These are phyloP conservation scores for Mercenaria mercenaria DNA, from an alignment of 1,140 invertebrate genomes.

Conservation along the genomic window DNA sequence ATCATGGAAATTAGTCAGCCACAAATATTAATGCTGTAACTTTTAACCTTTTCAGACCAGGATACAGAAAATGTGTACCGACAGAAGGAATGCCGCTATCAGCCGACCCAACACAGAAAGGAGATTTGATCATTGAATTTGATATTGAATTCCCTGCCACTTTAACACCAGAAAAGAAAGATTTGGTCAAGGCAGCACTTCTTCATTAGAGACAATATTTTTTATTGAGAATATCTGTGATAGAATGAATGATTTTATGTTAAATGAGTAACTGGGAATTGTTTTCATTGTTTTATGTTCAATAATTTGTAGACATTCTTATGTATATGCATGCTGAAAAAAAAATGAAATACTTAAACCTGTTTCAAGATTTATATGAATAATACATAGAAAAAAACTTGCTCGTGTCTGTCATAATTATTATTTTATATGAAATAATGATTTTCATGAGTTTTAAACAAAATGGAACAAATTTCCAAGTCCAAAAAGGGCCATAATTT, in stretches of 20 bases:
- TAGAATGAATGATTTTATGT: conserved; percentile 30
- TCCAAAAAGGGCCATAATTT: no score
- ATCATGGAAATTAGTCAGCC: no score
- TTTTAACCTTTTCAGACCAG: conserved; percentile 83
- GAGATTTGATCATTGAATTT: conserved; percentile 86
- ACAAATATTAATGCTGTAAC: no score
- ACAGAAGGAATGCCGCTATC: conserved; percentile 86
- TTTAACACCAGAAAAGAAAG: conserved; percentile 84
- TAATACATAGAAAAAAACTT: no score
- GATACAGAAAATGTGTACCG: conserved; percentile 84
- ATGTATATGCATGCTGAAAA: background rate
- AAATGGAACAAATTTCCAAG: no score
- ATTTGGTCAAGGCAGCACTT: conserved; percentile 81
- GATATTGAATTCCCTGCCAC: conserved; percentile 85
- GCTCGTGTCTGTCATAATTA: no score
- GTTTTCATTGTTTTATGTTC: background rate
- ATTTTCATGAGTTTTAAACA: no score
- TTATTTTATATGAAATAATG: no score
- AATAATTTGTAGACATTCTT: background rate
- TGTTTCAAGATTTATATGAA: background rate
- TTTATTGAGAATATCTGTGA: conserved; percentile 40
- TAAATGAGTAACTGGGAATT: conserved; percentile 18
- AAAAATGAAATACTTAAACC: background rate
- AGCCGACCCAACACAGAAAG: conserved; percentile 82
- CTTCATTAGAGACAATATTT: conserved; percentile 67